Evolutionary conservation across 2,113 vertebrate genomes (phyloP).

Genomic region (Leucopsar rothschildi): DNA sequence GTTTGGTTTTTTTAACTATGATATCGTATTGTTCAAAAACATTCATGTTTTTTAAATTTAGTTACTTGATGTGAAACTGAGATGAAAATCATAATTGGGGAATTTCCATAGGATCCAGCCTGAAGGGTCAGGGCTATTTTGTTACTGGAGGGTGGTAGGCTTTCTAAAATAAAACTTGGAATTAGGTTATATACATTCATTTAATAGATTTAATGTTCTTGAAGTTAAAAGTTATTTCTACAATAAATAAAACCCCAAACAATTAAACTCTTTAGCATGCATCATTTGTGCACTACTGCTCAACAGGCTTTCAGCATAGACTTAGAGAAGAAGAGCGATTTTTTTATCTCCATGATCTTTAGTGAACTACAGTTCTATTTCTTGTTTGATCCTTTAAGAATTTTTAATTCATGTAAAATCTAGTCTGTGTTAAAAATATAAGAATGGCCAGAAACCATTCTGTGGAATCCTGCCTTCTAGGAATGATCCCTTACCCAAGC

Average conservation of each 20-base stretch:
- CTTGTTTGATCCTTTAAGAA: not conserved
- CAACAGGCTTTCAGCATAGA: not conserved
- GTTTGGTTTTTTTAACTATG: rapidly evolving
- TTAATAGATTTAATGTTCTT: not conserved
- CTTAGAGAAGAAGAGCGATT: not conserved
- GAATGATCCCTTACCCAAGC: not conserved
- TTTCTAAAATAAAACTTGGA: not conserved
- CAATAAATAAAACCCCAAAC: not conserved
- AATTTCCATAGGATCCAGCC: not conserved
- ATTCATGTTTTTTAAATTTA: not conserved
- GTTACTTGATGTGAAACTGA: not conserved
- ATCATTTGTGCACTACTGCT: not conserved
- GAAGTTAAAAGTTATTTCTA: not conserved
- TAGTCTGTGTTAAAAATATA: not conserved
- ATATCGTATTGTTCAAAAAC: not conserved
- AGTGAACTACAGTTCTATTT: not conserved
- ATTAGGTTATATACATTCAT: not conserved
- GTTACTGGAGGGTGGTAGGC: not conserved
- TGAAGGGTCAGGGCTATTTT: not conserved
- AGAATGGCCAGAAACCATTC: not conserved
- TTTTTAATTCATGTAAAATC: not conserved
- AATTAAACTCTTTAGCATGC: not conserved
- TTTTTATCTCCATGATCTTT: not conserved
- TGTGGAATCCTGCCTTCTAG: not conserved
- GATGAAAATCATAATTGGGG: not conserved